A percentile compares a stretch with the other conserved stretches of the same genome.
These are phyloP conservation scores for Xestobium rufovillosum DNA, from an alignment of 2,888 invertebrate species.

Conservation along the genomic window DNA sequence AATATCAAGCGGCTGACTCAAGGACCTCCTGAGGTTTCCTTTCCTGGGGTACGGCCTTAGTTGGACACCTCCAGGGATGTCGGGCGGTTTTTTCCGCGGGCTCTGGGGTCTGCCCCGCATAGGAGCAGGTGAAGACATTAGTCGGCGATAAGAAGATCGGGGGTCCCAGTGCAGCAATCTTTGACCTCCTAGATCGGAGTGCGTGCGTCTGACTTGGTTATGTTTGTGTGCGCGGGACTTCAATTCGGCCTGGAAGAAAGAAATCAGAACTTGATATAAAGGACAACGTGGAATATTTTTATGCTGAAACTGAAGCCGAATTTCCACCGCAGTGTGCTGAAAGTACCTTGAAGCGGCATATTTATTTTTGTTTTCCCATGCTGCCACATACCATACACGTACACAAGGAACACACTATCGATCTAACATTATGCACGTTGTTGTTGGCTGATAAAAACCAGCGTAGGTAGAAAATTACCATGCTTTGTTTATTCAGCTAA, in stretches of 20 bases:
- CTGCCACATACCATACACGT: no score
- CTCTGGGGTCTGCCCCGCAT: constrained; percentile 44
- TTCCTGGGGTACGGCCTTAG: constrained; percentile 26
- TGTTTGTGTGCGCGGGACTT: constrained; percentile 44
- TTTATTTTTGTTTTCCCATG: no score
- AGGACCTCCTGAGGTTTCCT: constrained; percentile 47
- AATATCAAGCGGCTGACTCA: constrained; percentile 61
- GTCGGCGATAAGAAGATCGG: constrained; percentile 43
- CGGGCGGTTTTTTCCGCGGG: constrained; percentile 44
- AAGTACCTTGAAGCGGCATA: no score
- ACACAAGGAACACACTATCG: no score
- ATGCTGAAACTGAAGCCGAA: no score
- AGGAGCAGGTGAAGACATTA: constrained; percentile 44
- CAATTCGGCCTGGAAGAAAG: constrained; percentile 46
- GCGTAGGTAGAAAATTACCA: no score
- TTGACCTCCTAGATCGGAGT: constrained; percentile 52
- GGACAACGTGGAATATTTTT: background rate
- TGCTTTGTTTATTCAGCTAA: no score
- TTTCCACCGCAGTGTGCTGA: no score
- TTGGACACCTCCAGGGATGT: constrained; percentile 31
- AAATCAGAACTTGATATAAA: constrained; percentile 18
- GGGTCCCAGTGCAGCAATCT: constrained; percentile 49
- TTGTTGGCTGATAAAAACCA: no score
- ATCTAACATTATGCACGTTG: no score
- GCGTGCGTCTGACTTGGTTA: constrained; percentile 48